Base-by-base conservation (phyloP, 2,797 vertebrate genomes). In the Ficedula albicollis region DNA sequence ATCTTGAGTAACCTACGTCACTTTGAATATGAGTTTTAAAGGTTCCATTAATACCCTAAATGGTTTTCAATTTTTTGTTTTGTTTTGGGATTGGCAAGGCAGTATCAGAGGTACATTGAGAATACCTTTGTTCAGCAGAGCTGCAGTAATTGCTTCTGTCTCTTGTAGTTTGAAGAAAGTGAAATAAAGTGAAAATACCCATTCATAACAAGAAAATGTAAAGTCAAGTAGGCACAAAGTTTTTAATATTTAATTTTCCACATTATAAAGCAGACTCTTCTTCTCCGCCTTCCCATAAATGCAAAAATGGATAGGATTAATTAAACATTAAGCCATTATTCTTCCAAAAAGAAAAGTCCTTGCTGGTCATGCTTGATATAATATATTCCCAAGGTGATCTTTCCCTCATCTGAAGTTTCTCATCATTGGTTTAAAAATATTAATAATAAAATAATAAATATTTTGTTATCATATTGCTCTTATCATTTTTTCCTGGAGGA, bases 201-300 rank as follows among this genome's bases (percentile, higher is more conserved):
- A 97, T 98, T 98, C 97, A 97, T 97, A 97, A 97, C 97, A 97
- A 87, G 97, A 98, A 97, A 98, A 98, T 98, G 97, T 98, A 94
- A 98, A 98, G 97, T 97, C 98, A 96, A 96, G 94, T 97, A 97
- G 97, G 97, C 98, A 97, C 97, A 95, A 96, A 97, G 96, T 94
- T 97, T 98, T 98, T 97, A 98, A 98, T 98, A 98, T 98, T 98
- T 98, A 98, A 98, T 98, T 98, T 98, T 98, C 97, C 97, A 97
- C 97, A 97, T 98, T 98, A 98, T 97, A 98, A 98, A 97, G 96
- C 97, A 97, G 98, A 96, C 91, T 97, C 84, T 97, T 95, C 73
- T 95, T 96, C 94, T 97, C 95, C 44, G 46, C 84, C 90, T 98
- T 97, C 96, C 97, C 96, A 97, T 98, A 98, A 98, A 98, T 95